phyloP scores from a whole-genome alignment of 2,888 invertebrate genomes.

The Lepidocyrtinus sp. region DNA sequence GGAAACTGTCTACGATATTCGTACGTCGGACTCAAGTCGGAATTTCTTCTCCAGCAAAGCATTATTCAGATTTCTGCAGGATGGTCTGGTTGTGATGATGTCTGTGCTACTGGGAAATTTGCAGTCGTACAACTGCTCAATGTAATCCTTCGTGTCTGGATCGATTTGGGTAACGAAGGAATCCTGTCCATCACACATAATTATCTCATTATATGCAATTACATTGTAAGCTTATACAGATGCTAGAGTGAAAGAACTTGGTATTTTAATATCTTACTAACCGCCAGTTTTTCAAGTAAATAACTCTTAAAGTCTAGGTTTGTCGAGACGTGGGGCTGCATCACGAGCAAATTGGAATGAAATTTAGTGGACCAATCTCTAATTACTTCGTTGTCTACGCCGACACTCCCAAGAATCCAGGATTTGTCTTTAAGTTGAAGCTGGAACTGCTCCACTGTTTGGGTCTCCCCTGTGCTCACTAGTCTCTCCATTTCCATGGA shows the following conservation, averaged over 20 bases:
- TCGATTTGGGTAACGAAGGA: constrained; percentile 52
- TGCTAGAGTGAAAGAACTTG: too few relatives aligned
- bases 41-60: constrained; percentile 66
- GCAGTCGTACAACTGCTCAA: constrained; percentile 69
- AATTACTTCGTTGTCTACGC: constrained; percentile 65
- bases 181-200: constrained; percentile 21
- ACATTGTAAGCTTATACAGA: too few relatives aligned
- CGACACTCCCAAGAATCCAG: constrained; percentile 69
- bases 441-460: constrained; percentile 60
- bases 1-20: too few relatives aligned
- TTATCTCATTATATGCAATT: constrained; percentile 17
- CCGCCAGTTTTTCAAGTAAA: constrained; percentile 69
- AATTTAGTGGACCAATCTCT: constrained; percentile 66
- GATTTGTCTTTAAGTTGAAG: constrained; percentile 63
- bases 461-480: constrained; percentile 57
- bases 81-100: constrained; percentile 58
- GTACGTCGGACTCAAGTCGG: constrained; percentile 70
- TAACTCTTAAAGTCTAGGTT: constrained; percentile 70
- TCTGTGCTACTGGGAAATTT: constrained; percentile 65
- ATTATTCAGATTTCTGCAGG: constrained; percentile 66
- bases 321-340: constrained; percentile 68
- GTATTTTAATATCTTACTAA: constrained; percentile 37
- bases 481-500: constrained; percentile 70
- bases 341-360: constrained; percentile 66
- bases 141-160: constrained; percentile 66